Percentiles rank a stretch among this genome's conserved stretches.
Conservation (phyloP, 2,888 invertebrate species). For the Eristalinus aeneus region DNA sequence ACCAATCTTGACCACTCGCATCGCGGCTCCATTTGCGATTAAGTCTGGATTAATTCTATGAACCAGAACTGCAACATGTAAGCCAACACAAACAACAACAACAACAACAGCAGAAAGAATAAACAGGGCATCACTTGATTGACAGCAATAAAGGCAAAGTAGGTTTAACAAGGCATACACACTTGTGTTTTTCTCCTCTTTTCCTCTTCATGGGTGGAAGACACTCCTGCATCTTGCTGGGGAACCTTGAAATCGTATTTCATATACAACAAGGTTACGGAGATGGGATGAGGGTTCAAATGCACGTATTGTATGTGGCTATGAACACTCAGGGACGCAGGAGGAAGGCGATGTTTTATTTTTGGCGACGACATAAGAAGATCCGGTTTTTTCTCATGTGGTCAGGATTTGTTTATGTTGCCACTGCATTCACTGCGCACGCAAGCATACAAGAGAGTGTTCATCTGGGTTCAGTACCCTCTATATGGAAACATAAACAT, state of each 20-base stretch:
- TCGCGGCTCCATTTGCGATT: conserved; percentile 26
- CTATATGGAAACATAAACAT: neutral
- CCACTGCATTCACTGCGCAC: neutral
- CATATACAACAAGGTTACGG: neutral
- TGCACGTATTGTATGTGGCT: neutral
- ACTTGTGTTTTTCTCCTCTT: neutral
- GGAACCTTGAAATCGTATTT: neutral
- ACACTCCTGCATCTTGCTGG: neutral
- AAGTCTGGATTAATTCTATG: conserved; percentile 47
- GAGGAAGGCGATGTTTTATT: neutral
- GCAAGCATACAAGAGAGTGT: neutral
- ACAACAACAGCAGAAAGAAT: conserved; percentile 5
- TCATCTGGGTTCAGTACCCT: neutral
- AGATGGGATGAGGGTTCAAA: neutral
- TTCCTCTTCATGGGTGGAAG: neutral
- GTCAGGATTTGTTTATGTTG: neutral
- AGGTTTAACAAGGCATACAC: conserved; percentile 8
- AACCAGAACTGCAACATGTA: neutral
- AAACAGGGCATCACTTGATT: conserved; percentile 27
- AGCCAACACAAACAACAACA: neutral
- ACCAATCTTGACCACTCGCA: conserved; percentile 47
- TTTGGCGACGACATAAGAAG: neutral
- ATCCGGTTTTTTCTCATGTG: neutral
- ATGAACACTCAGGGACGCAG: neutral
- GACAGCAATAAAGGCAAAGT: conserved; percentile 52